These are phyloP conservation scores for Nomada lathburiana DNA, from an alignment of 2,888 invertebrate species.

Conservation along the genomic window DNA sequence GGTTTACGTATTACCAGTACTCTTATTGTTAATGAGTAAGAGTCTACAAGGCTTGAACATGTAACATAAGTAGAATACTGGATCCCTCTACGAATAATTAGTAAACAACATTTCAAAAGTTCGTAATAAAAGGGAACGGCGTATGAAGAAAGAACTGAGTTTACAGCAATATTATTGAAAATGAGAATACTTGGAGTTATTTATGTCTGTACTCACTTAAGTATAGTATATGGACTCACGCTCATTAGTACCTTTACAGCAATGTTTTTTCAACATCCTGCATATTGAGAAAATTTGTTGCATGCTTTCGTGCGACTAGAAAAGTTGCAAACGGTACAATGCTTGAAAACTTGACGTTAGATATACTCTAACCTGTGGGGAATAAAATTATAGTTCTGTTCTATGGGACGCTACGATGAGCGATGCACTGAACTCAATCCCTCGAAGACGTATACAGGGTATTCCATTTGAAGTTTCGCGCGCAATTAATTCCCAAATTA, in stretches of 20 bases:
- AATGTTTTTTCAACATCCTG: too few species aligned
- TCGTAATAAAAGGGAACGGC: too few species aligned
- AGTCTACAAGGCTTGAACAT: background rate
- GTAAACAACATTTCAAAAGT: too few species aligned
- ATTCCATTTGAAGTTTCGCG: background rate
- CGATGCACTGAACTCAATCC: constrained; percentile 36
- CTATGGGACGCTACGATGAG: constrained; percentile 10
- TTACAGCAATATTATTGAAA: too few species aligned
- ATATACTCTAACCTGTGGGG: constrained; percentile 27
- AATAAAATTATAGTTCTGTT: constrained; percentile 30
- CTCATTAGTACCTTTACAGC: too few species aligned
- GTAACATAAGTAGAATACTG: too few species aligned
- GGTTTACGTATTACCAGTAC: background rate
- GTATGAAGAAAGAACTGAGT: too few species aligned
- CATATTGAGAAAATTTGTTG: background rate
- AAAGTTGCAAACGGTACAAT: constrained; percentile 24
- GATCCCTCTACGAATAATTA: too few species aligned
- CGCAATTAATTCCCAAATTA: background rate
- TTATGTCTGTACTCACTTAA: too few species aligned
- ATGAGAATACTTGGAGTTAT: too few species aligned
- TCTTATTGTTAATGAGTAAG: background rate
- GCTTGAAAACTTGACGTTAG: constrained; percentile 42
- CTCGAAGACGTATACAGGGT: background rate
- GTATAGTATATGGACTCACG: too few species aligned
- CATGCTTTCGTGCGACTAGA: background rate